Evolutionary conservation across 2,113 vertebrate species (phyloP), one percentile per base, ranked within the genome.

Genomic region (Pteropus alecto): DNA sequence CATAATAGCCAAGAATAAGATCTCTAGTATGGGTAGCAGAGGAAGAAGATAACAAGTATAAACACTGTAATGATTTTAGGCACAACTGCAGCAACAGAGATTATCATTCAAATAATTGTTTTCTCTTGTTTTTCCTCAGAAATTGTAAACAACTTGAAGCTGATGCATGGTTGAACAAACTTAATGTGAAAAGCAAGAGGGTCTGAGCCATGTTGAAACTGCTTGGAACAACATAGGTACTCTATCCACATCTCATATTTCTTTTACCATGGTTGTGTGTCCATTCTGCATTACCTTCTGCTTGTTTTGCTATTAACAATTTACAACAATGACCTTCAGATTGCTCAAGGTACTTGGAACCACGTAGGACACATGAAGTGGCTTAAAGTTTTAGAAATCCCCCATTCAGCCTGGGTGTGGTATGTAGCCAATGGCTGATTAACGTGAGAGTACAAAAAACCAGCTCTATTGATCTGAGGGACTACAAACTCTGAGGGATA

Each of bases 401-500:
- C 7, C 26, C 26, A 1, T 56, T 5, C 26, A 61, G 19, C 2
- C 41, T 38, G 16, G 2, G 3, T 46, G 1, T 38, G 15, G 28
- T 19, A 5, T 21, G 1, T 38, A 91, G 8, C 54, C 70, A 87
- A 28, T 51, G 15, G 70, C 2, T 71, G 33, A 85, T 4, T 24
- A 8, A 4, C 6, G 35, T 43, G 8, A 56, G 41, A 41, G 1
- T 41, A 43, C 3, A 79, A 87, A 68, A 78, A 3, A 1, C 0
- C 10, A 14, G 1, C 5, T 70, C 16, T 35, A 70, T 73, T 51
- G n/a, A 65, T 6, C 8, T 0, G 11, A 68, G 16, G 3, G 5
- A 33, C 22, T 48, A 38, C 6, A 78, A 68, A 77, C 2, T 63
- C 12, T 4, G 3, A 38, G 3, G 24, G 26, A 74, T 21, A 11